Percentiles rank a stretch among this genome's conserved stretches.
Evolutionary conservation across 1,140 invertebrate species (phyloP).

Genomic region (Triops longicaudatus): DNA sequence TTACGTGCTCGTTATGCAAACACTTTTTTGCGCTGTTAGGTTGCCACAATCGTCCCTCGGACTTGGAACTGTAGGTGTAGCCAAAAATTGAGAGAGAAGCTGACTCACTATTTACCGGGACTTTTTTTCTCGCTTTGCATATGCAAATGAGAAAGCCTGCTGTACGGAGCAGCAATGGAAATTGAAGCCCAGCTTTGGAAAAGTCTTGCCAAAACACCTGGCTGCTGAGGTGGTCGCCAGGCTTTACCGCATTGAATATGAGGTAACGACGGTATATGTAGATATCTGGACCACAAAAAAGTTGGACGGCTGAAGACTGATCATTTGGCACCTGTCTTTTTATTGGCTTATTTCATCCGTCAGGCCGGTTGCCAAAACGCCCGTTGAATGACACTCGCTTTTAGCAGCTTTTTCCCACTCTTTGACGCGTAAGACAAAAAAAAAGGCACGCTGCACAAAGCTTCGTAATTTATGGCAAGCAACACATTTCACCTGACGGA

Average conservation of each 20-base stretch:
- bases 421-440: too few relatives aligned
- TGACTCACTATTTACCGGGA: not conserved
- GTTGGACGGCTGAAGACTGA: not conserved
- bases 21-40: not conserved
- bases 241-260: not conserved
- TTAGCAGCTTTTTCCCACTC: too few relatives aligned
- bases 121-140: not conserved
- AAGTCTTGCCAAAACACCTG: slow-evolving; percentile 1
- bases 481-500: too few relatives aligned
- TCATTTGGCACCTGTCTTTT: not conserved
- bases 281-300: not conserved
- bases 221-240: not conserved
- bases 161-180: not conserved
- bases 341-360: not conserved
- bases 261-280: not conserved
- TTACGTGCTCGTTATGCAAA: slow-evolving; percentile 5
- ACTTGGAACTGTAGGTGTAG: not conserved
- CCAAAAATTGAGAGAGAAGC: slow-evolving; percentile 11
- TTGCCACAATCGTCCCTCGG: not conserved
- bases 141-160: not conserved
- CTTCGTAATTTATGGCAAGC: too few relatives aligned
- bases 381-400: too few relatives aligned
- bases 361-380: too few relatives aligned
- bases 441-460: too few relatives aligned
- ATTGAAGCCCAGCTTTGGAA: not conserved